Percentiles rank a stretch among this genome's conserved stretches.
Conservation (phyloP, 2,113 vertebrate genomes). For the Antechinus flavipes region DNA sequence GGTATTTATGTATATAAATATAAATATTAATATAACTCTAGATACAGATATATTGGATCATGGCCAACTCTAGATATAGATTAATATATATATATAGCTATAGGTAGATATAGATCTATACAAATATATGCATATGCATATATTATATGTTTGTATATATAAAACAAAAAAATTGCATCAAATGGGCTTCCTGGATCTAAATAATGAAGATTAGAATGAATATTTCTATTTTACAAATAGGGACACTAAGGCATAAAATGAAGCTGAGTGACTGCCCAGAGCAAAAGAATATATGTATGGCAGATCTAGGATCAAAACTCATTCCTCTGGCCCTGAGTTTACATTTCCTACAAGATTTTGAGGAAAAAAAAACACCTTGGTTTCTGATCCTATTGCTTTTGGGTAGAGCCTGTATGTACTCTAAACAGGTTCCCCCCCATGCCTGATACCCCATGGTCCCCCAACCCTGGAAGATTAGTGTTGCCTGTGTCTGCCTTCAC, state of each 20-base stretch:
- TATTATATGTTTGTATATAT: neutral
- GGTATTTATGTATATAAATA: neutral
- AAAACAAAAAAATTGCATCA: neutral
- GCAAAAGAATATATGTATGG: conserved; percentile 11
- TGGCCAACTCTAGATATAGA: too few species aligned
- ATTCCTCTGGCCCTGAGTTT: neutral
- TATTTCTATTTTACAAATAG: neutral
- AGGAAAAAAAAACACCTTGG: neutral
- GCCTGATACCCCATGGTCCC: neutral
- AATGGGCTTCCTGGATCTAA: too few species aligned
- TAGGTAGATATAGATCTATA: neutral
- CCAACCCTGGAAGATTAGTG: too few species aligned
- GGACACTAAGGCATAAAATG: neutral
- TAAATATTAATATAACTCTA: neutral
- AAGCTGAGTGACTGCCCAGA: neutral
- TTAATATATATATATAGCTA: neutral
- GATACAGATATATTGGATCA: neutral
- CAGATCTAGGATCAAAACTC: neutral
- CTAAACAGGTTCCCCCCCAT: neutral
- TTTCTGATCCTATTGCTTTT: neutral
- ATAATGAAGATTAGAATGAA: neutral
- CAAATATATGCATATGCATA: neutral
- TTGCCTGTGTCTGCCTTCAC: too few species aligned
- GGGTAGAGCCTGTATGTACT: neutral
- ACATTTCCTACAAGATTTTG: neutral